Evolutionary conservation across 2,797 vertebrate genomes (phyloP).

Genomic region (Hydrophis major): DNA sequence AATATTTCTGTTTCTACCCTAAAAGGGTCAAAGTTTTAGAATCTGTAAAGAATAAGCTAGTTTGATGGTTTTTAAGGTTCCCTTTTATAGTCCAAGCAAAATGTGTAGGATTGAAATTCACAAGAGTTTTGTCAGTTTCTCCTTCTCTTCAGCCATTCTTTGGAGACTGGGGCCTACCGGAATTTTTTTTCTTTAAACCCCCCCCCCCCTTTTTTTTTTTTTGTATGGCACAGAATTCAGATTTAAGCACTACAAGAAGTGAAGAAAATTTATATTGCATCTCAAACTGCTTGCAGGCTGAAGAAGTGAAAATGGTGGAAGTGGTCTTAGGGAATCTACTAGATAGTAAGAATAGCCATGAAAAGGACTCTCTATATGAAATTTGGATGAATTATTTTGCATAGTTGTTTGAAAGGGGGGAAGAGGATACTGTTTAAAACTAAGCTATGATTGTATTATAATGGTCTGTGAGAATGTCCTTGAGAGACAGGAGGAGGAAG

Average conservation of each 20-base stretch:
- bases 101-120: neutral
- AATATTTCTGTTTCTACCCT: neutral
- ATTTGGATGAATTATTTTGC: neutral
- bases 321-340: neutral
- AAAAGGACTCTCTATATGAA: neutral
- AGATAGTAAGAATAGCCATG: neutral
- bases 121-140: neutral
- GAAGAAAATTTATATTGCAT: neutral
- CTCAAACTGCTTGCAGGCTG: neutral
- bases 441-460: neutral
- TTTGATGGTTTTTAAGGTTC: neutral
- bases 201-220: accelerated
- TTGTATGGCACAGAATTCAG: neutral
- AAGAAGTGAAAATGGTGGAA: neutral
- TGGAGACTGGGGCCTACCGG: neutral
- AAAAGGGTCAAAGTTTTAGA: neutral
- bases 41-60: neutral
- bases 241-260: neutral
- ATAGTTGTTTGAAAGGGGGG: neutral
- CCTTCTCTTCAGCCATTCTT: neutral
- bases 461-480: neutral
- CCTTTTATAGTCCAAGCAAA: neutral
- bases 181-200: neutral
- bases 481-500: neutral
- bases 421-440: neutral